Conservation (phyloP, 1,140 invertebrate genomes). For the Tribolium madens region DNA sequence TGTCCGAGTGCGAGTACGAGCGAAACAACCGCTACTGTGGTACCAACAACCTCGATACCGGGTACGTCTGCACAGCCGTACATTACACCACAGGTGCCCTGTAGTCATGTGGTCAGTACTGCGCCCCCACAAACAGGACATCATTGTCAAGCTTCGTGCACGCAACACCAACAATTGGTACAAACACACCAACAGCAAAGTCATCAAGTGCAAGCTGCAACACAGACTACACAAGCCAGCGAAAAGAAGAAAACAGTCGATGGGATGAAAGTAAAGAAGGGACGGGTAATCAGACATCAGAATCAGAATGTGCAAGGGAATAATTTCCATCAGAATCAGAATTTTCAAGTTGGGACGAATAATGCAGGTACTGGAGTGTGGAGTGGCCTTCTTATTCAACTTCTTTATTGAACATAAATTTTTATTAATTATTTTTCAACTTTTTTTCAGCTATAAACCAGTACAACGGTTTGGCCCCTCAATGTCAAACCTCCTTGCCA, state of each 20-base stretch:
- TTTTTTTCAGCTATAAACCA: constrained; percentile 60
- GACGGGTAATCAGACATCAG: constrained; percentile 57
- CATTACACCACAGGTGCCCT: constrained; percentile 46
- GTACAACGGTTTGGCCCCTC: constrained; percentile 56
- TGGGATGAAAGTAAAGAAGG: constrained; percentile 65
- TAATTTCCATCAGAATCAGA: constrained; percentile 58
- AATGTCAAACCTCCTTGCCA: constrained; percentile 52
- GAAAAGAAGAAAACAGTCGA: constrained; percentile 52
- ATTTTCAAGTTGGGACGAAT: constrained; percentile 61
- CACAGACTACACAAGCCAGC: constrained; percentile 66
- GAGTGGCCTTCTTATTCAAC: no score
- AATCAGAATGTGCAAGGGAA: constrained; percentile 52
- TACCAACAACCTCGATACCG: constrained; percentile 49
- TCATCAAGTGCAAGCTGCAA: constrained; percentile 73
- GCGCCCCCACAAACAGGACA: constrained; percentile 51
- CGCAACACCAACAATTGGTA: constrained; percentile 58
- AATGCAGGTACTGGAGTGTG: constrained; percentile 56
- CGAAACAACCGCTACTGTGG: constrained; percentile 53
- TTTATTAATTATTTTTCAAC: background rate
- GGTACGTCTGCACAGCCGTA: constrained; percentile 54
- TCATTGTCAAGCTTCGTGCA: constrained; percentile 60
- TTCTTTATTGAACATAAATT: no score
- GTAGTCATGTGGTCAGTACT: constrained; percentile 50
- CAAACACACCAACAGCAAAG: constrained; percentile 59
- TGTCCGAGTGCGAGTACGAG: constrained; percentile 54